Evolutionary conservation across 2,888 invertebrate genomes (phyloP), one percentile per base, ranked within the genome.

Genomic region (Pterostichus niger): DNA sequence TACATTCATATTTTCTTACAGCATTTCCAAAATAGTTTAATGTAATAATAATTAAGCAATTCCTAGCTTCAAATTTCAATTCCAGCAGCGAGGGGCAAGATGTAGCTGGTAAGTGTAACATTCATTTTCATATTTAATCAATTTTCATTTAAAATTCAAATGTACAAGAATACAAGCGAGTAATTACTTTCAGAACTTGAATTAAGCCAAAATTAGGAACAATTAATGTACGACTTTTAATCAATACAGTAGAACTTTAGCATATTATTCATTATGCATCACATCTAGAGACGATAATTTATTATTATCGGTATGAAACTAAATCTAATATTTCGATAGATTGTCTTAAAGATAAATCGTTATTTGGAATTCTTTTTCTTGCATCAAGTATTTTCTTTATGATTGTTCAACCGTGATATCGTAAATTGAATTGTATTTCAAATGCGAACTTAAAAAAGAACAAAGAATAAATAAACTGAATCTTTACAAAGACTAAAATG

Each of bases 81-180:
- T 59, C 31, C 59, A 59, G 59, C 5, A 17, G 9, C 59, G n/a
- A 59, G 31, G n/a, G 59, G 24, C 10, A n/a, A 7, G 11, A 31
- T 31, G 9, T 24, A 31, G 9, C 59, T 31, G 59, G 59, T 59
- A 59, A 59, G 59, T 59, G 31, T 31, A 31, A 59, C 31, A 59
- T 59, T 59, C 10, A 59, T 59, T 59, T 59, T 59, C 59, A 59
- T 59, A 59, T 59, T 59, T 31, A 59, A 59, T 59, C 59, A 59
- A 59, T 59, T 59, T 59, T 59, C 59, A 59, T 59, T 59, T 59
- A 59, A 59, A 59, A 59, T 59, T 59, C 59, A 59, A 59, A 59
- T 59, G 31, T 59, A n/a, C 15, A 31, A 31, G 24, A 31, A 10
- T 31, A 59, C 59, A 59, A 59, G 31, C 59, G 59, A 31, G 17